Conservation (phyloP, 2,113 vertebrate genomes). For the Cyphomyrus plagiostoma region DNA sequence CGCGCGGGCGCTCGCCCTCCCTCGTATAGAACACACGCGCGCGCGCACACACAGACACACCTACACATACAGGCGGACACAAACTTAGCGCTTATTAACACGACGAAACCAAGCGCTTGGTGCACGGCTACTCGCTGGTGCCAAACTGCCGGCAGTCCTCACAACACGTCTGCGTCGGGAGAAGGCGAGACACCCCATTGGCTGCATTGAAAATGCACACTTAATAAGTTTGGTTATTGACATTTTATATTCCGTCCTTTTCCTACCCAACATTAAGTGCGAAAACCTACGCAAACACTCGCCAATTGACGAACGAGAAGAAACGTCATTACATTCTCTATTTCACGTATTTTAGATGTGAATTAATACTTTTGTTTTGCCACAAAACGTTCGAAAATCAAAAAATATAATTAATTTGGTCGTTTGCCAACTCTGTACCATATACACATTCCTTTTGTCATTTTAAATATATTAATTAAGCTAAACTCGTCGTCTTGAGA, state of each 20-base stretch:
- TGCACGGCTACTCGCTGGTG: not conserved
- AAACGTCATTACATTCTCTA: not conserved
- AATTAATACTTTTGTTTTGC: not conserved
- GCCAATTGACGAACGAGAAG: not conserved
- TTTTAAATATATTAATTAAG: not conserved
- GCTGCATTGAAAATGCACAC: not conserved
- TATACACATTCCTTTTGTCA: not conserved
- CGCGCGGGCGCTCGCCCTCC: not conserved
- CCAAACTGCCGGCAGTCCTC: not conserved
- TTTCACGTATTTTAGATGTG: not conserved
- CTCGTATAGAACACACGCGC: not conserved
- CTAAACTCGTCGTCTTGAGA: not conserved
- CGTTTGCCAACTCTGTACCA: not conserved
- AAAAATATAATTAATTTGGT: not conserved
- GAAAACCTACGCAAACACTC: not conserved
- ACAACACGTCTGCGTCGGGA: not conserved
- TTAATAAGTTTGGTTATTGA: not conserved
- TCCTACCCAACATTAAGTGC: not conserved
- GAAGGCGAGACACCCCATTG: not conserved
- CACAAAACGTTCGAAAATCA: not conserved
- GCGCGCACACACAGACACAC: not conserved
- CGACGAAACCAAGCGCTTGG: not conserved
- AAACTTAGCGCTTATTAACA: not conserved
- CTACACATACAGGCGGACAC: not conserved
- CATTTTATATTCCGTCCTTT: not conserved